These are phyloP conservation scores for Anarhynchus alexandrinus DNA, from an alignment of 2,113 vertebrate species.

Conservation along the genomic window DNA sequence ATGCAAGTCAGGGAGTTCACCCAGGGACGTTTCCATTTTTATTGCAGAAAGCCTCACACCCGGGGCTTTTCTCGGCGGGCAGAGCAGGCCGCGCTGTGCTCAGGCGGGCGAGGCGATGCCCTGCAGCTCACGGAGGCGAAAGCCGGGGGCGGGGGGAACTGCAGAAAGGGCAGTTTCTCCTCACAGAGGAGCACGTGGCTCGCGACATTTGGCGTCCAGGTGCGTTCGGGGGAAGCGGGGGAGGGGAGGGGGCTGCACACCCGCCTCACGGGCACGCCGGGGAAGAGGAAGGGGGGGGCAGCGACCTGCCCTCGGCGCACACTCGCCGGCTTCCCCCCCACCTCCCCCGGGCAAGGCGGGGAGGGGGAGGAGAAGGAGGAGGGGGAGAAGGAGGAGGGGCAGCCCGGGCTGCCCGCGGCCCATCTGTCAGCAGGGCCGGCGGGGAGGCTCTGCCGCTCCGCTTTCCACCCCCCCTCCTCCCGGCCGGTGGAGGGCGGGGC, in stretches of 20 bases:
- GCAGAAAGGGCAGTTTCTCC: fast-evolving
- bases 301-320: not conserved
- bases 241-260: too few species aligned
- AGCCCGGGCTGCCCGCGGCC: not conserved
- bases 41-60: not conserved
- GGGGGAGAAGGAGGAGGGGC: not conserved
- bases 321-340: not conserved
- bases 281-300: too few species aligned
- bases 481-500: not conserved
- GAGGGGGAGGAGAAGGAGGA: not conserved
- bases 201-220: not conserved
- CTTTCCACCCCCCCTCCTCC: not conserved
- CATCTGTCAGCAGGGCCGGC: not conserved
- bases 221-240: not conserved
- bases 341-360: not conserved
- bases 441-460: not conserved
- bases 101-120: not conserved
- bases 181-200: not conserved
- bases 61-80: not conserved
- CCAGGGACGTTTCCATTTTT: not conserved
- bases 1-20: fast-evolving
- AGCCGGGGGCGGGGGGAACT: fast-evolving
- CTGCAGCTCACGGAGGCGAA: not conserved
- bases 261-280: not conserved
- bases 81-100: not conserved